phyloP scores from a whole-genome alignment of 1,140 invertebrate genomes.

The Brachionus paranguensis region DNA sequence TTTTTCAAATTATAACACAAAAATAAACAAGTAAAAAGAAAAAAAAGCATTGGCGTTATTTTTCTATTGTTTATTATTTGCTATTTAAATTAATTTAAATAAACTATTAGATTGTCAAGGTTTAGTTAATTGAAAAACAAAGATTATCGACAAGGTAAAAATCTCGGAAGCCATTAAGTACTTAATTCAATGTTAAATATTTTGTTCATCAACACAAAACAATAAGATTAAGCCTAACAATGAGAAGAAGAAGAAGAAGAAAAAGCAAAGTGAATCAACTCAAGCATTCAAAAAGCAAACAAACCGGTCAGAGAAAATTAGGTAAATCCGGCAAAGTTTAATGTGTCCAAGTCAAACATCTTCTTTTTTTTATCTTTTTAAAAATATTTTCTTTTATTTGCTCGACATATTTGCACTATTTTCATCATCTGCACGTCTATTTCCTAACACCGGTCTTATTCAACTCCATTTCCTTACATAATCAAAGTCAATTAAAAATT shows the following conservation, averaged over 20 bases:
- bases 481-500: not conserved
- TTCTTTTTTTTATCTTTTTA: not conserved
- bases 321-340: not conserved
- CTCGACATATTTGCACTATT: not conserved
- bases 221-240: not conserved
- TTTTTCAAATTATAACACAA: no score
- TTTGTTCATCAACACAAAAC: not conserved
- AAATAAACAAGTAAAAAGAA: no score
- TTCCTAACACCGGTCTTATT: not conserved
- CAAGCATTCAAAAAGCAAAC: not conserved
- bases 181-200: not conserved
- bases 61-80: not conserved
- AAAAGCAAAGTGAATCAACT: not conserved
- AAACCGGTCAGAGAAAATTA: not conserved
- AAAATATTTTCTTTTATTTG: not conserved
- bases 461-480: not conserved
- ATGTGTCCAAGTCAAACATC: not conserved
- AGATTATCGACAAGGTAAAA: not conserved
- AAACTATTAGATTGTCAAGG: not conserved
- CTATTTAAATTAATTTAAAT: not conserved
- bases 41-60: no score
- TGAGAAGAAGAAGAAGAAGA: not conserved
- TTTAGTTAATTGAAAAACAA: not conserved
- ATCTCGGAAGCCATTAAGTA: not conserved
- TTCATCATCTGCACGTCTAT: not conserved